These are phyloP conservation scores for Pedionomus torquatus DNA, from an alignment of 2,113 vertebrate species.

Conservation along the genomic window DNA sequence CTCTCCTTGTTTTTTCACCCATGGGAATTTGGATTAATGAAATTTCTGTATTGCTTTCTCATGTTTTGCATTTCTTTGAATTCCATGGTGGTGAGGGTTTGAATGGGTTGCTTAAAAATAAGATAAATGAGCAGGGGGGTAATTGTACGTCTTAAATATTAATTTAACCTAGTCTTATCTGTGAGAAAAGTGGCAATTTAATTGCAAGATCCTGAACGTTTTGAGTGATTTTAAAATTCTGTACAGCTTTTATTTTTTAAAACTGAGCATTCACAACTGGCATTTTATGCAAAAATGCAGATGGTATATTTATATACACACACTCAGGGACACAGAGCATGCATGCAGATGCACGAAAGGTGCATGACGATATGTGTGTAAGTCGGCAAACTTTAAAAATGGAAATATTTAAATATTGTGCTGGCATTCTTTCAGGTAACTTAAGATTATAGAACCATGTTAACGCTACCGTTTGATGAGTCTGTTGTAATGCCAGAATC, in stretches of 20 bases:
- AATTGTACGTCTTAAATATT: constrained; percentile 4
- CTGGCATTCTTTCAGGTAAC: constrained; percentile 83
- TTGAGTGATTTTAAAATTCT: constrained; percentile 27
- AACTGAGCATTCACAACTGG: background rate
- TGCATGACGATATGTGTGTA: constrained; percentile 48
- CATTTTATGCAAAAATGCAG: background rate
- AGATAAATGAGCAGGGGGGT: background rate
- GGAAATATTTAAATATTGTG: constrained; percentile 76
- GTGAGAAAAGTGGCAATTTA: constrained; percentile 9
- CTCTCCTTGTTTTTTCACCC: constrained; percentile 54
- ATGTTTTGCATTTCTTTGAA: constrained; percentile 66
- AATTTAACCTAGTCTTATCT: constrained; percentile 19
- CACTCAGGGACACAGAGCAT: background rate
- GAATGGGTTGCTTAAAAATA: constrained; percentile 50
- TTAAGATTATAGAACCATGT: constrained; percentile 88
- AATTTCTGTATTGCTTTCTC: constrained; percentile 68
- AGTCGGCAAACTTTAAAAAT: constrained; percentile 65
- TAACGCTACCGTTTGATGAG: constrained; percentile 98
- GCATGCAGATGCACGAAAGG: background rate
- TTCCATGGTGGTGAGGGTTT: background rate
- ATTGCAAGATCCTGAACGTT: constrained; percentile 3
- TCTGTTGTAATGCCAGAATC: constrained; percentile 92
- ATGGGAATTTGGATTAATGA: constrained; percentile 69
- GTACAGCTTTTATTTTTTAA: background rate
- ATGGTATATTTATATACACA: background rate